Evolutionary conservation across 2,888 invertebrate genomes (phyloP), one percentile per base, ranked within the genome.

Genomic region (Drosophila aldrichi): DNA sequence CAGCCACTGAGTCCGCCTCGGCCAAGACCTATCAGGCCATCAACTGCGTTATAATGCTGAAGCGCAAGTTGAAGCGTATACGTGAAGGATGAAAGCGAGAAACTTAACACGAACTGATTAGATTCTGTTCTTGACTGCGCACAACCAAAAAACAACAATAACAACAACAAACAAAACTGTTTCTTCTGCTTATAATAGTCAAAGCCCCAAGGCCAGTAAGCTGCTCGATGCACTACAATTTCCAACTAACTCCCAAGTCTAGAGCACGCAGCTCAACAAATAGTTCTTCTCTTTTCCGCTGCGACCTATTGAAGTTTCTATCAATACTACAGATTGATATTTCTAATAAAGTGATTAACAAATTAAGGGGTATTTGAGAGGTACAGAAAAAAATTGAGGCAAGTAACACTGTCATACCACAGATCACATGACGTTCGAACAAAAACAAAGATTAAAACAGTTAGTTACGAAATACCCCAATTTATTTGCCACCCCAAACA

Each of bases 1-100:
- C 81, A 16, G 77, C 70, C 56, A 82, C 81, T 0, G 91, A 91
- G 52, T 91, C 87, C 48, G 85, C 84, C 9, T 92, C 93, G 14
- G 91, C 92, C 18, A 92, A 91, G 74, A 91, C 93, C 40, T 93
- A 92, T 78, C 93, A 93, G 79, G 93, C 93, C 62, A 92, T 93
- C 36, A 93, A 93, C 82, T 93, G 93, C 70, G 92, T 93, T 41
- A 93, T 93, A 92, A 92, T 92, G 55, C 78, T 93, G 14, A 93
- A 93, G 73, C 90, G 93, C 3, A 93, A 93, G 81, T 83, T 93
- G 41, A 92, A 92, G 75, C 92, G 93, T 3, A 93, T 93, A 72
- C 93, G 93, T 6, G 92, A 92, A 89, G 60, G 89, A 92, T 68
- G 91, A 92, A 36, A 75, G 55, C 22, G 92, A 92, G 38, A 90